Percentiles rank a stretch among this genome's conserved stretches.
Conservation (phyloP, 2,888 invertebrate genomes). For the Caenorhabditis wallacei region DNA sequence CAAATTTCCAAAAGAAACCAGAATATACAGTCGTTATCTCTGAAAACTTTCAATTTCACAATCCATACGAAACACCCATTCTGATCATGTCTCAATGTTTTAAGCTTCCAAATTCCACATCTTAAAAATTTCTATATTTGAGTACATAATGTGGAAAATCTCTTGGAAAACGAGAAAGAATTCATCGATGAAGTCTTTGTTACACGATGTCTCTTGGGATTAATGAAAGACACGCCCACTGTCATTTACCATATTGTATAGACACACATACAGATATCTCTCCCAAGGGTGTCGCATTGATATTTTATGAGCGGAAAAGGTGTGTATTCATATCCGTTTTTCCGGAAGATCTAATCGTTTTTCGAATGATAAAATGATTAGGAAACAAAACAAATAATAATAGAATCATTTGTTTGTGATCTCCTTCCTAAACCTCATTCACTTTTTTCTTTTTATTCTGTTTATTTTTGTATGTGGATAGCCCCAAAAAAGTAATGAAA, state of each 20-base stretch:
- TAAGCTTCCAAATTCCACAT: background rate
- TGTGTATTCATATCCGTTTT: slow-evolving; percentile 12
- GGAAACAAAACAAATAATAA: background rate
- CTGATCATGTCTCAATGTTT: too few relatives aligned
- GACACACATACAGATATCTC: background rate
- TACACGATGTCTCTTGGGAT: slow-evolving; percentile 18
- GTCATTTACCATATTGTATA: slow-evolving; percentile 27
- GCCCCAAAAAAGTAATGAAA: slow-evolving; percentile 41
- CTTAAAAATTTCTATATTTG: background rate
- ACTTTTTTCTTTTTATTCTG: slow-evolving; percentile 10
- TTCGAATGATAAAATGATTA: background rate
- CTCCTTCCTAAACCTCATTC: background rate
- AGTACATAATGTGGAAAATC: slow-evolving; percentile 14
- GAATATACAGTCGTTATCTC: too few relatives aligned
- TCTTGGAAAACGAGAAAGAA: background rate
- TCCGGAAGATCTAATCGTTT: slow-evolving; percentile 21
- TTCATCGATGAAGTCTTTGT: slow-evolving; percentile 19
- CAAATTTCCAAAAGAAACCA: too few relatives aligned
- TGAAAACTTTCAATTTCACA: too few relatives aligned
- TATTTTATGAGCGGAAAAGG: slow-evolving; percentile 44
- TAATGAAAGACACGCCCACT: slow-evolving; percentile 40
- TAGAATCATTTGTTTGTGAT: background rate
- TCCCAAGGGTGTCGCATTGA: slow-evolving; percentile 30
- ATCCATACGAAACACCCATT: too few relatives aligned
- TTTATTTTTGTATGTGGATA: slow-evolving; percentile 9